These are phyloP conservation scores for Drosophila sturtevanti DNA, from an alignment of 1,140 invertebrate species.

Conservation along the genomic window DNA sequence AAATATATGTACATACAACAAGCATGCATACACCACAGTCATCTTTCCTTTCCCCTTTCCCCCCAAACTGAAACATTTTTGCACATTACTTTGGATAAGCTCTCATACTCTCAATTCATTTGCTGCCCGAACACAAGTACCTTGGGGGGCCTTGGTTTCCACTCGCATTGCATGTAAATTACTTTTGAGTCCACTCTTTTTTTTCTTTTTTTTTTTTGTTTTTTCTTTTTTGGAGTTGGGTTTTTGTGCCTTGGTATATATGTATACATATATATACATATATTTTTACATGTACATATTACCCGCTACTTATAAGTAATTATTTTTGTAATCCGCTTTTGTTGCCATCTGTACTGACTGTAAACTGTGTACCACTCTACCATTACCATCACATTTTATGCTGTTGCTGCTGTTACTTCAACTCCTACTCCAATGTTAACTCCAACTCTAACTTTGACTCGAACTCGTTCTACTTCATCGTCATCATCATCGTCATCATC, in stretches of 20 bases:
- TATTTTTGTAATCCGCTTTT: slow-evolving; percentile 81
- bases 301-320: slow-evolving; percentile 80
- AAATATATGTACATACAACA: too few species aligned
- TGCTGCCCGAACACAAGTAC: slow-evolving; percentile 1
- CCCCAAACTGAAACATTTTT: neutral
- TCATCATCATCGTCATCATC: neutral
- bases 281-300: slow-evolving; percentile 42
- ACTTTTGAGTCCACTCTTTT: slow-evolving; percentile 49
- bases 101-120: neutral
- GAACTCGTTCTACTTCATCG: slow-evolving; percentile 32
- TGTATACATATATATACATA: slow-evolving; percentile 11
- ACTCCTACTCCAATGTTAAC: slow-evolving; percentile 15
- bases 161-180: slow-evolving; percentile 37
- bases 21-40: neutral
- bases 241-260: slow-evolving; percentile 24
- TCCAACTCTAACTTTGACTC: slow-evolving; percentile 45
- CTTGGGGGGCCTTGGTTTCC: slow-evolving; percentile 13
- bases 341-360: slow-evolving; percentile 47
- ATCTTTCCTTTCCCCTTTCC: neutral
- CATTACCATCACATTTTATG: slow-evolving; percentile 27
- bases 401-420: slow-evolving; percentile 25
- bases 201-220: slow-evolving; percentile 38
- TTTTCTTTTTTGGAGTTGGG: slow-evolving; percentile 19
- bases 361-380: too few species aligned
- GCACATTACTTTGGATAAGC: neutral